A percentile compares a stretch with the other conserved stretches of the same genome.
These are phyloP conservation scores for Istiophorus platypterus DNA, from an alignment of 2,113 vertebrate genomes.

Conservation along the genomic window DNA sequence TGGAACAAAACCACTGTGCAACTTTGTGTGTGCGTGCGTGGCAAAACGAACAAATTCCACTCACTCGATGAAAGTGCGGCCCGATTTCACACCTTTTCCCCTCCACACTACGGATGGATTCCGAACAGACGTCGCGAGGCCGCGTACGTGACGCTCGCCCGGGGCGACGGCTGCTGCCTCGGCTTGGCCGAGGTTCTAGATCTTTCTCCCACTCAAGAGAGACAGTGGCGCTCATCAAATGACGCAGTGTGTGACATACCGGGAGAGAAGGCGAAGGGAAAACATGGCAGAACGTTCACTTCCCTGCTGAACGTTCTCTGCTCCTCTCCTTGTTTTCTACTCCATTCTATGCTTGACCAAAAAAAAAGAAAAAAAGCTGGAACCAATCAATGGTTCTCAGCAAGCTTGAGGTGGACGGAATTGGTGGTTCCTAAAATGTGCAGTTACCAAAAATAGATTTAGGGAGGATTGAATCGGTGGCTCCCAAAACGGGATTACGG, in stretches of 20 bases:
- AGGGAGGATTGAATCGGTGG: background rate
- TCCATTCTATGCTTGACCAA: background rate
- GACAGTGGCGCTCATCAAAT: slow-evolving; percentile 30
- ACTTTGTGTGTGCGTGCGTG: slow-evolving; percentile 41
- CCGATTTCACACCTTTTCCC: slow-evolving; percentile 55
- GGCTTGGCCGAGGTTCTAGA: slow-evolving; percentile 41
- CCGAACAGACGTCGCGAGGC: slow-evolving; percentile 16
- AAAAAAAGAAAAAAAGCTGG: background rate
- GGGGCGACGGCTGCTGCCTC: slow-evolving; percentile 21
- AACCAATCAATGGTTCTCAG: background rate
- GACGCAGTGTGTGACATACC: background rate
- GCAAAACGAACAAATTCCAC: slow-evolving; percentile 51
- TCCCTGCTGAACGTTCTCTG: background rate
- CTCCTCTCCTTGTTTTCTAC: background rate
- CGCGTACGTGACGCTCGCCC: background rate
- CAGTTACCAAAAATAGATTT: background rate
- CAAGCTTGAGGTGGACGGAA: background rate
- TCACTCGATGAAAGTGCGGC: slow-evolving; percentile 33
- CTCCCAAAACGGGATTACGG: background rate
- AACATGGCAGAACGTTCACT: background rate
- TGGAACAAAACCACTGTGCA: slow-evolving; percentile 36
- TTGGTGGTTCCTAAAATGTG: background rate
- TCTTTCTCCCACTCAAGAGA: slow-evolving; percentile 8
- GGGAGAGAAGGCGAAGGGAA: background rate
- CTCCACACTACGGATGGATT: slow-evolving; percentile 27